Evolutionary conservation across 2,888 invertebrate genomes (phyloP), one percentile per base, ranked within the genome.

Genomic region (Altica lythri): DNA sequence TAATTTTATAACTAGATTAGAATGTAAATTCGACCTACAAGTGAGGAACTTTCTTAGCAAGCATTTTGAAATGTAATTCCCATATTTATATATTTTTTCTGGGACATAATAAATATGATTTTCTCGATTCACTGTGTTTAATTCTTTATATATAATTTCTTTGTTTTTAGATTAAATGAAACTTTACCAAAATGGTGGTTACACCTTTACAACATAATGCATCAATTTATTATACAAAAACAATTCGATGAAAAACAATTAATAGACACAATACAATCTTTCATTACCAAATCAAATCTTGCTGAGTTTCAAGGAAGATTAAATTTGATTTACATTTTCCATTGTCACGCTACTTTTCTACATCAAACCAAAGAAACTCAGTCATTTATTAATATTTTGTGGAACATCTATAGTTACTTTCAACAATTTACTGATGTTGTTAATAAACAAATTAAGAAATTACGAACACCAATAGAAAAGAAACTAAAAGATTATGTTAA

Each of bases 401-500:
- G 91, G 86, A 94, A 95, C 73, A 75, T 92, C 1, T 83, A 89
- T 72, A 81, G 86, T 69, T 95, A 92, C 73, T 98, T 94, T 72
- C 77, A 79, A 0, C 93, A 95, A 72, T 96, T 95, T 70, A 72
- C 79, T 2, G 70, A 77, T 0, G 83, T 84, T 66, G 84, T 96
- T 0, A 75, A 80, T 0, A 76, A 79, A 0, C 82, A 83, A 42
- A 84, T 94, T 6, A 83, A 83, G 44, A 22, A 40, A 22, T 22
- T 25, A 13, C 85, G 90, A 19, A 74, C 83, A 0, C 94, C 95
- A 0, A 90, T 97, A 55, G 95, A 96, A 70, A 94, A 92, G 77
- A 90, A 94, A 73, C 75, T 99, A 8, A 88, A 89, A 63, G 95
- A 95, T 64, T 94, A 92, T 71, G 90, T 98, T 1, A 95, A 96